Base-by-base conservation (phyloP, 2,113 vertebrate species). In the Tretioscincus oriximinensis region DNA sequence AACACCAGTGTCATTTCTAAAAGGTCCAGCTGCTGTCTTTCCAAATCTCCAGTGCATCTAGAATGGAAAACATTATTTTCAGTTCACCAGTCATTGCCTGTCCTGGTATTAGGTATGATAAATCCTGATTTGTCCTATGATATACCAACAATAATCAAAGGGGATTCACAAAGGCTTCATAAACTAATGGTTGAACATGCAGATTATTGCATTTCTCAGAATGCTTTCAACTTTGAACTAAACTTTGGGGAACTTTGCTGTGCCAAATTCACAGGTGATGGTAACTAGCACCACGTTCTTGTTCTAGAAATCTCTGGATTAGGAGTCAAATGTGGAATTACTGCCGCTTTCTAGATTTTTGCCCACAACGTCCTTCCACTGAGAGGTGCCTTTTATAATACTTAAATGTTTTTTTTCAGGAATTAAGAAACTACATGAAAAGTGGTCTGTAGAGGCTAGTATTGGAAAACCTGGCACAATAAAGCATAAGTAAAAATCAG, bases 201-300 rank as follows among this genome's bases (percentile, higher is more conserved):
- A 41, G 70, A 80, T 5, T 93, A 95, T 54, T 97, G 96, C 84
- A 92, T 18, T 78, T 86, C 84, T 66, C 91, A 88, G 75, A 75
- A 85, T 58, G 86, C 76, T 1, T 77, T 22, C 1, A 45, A 80
- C 28, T 95, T 91, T 73, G 92, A 51, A 18, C 96, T 95, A 22
- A 84, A 82, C 73, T 83, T 84, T 2, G 98, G 96, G 64, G 96
- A 97, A 58, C 96, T 95, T 1, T 99, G 98, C 90, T 99, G 97
- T 89, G 97, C 97, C 80, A 95, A 85, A 85, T 98, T 97, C 83
- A 95, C 97, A 92, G 95, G 98, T 82, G 97, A 99, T 88, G 94
- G 95, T 49, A 92, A 66, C 51, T 99, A 98, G 98, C 97, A 98
- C 90, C 94, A 98, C 85, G 97, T 97, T 9, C 68, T 99, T 61